These are phyloP conservation scores for Lamellibrachia satsuma DNA, from an alignment of 2,888 invertebrate genomes.

Conservation along the genomic window DNA sequence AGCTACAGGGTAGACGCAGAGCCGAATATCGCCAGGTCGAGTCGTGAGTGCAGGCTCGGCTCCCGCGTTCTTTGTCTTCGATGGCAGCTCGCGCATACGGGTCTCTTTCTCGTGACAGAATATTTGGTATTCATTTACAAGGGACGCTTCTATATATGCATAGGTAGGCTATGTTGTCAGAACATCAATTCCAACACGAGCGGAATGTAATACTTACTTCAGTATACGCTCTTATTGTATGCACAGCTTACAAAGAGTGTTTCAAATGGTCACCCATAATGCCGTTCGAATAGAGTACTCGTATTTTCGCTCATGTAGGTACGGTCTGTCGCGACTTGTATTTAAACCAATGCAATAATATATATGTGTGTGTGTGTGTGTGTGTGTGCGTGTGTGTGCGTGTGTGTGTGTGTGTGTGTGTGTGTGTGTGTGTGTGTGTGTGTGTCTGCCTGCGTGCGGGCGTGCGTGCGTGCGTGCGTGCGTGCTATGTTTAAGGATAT, in stretches of 20 bases:
- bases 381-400: background rate
- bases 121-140: background rate
- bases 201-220: background rate
- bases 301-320: background rate
- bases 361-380: background rate
- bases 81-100: background rate
- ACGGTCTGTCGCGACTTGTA: background rate
- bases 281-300: background rate
- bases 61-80: background rate
- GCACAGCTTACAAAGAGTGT: background rate
- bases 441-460: background rate
- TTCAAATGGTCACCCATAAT: background rate
- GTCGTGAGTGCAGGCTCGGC: background rate
- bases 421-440: background rate
- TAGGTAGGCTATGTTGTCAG: background rate
- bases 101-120: background rate
- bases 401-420: background rate
- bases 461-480: no score
- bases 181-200: background rate
- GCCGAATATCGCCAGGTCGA: background rate
- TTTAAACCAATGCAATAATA: background rate
- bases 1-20: constrained; percentile 3
- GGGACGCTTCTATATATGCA: background rate
- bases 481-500: background rate
- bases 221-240: background rate